These are phyloP conservation scores for Oxyscelio sp. DNA, from an alignment of 2,888 invertebrate genomes.

Conservation along the genomic window DNA sequence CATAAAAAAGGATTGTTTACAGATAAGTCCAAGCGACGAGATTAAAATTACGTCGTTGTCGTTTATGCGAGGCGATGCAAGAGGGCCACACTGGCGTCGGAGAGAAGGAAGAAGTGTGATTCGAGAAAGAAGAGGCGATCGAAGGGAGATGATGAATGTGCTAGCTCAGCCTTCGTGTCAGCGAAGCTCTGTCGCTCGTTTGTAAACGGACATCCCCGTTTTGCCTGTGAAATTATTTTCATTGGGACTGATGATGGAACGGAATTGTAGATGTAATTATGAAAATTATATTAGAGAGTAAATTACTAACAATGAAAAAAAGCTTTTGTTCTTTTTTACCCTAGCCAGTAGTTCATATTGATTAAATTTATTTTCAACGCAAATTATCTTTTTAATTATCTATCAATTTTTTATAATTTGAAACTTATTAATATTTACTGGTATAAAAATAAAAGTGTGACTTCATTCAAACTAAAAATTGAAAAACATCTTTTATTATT, in stretches of 20 bases:
- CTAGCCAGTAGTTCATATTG: too few relatives aligned
- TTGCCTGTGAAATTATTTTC: slow-evolving; percentile 46
- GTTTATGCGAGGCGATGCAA: slow-evolving; percentile 36
- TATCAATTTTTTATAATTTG: too few relatives aligned
- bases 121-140: slow-evolving; percentile 70
- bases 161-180: slow-evolving; percentile 85
- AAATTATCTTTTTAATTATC: too few relatives aligned
- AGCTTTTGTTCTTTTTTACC: too few relatives aligned
- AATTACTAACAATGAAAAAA: too few relatives aligned
- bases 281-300: not conserved
- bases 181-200: slow-evolving; percentile 86
- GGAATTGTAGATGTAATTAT: not conserved
- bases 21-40: slow-evolving; percentile 8
- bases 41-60: slow-evolving; percentile 47
- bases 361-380: too few relatives aligned
- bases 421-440: too few relatives aligned
- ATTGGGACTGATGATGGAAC: slow-evolving; percentile 30
- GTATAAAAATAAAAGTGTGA: too few relatives aligned
- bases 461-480: too few relatives aligned
- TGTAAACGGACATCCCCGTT: slow-evolving; percentile 83
- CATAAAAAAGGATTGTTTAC: slow-evolving; percentile 16
- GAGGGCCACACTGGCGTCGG: slow-evolving; percentile 44
- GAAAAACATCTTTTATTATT: too few relatives aligned
- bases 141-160: slow-evolving; percentile 85
- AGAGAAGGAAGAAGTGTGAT: slow-evolving; percentile 44